Evolutionary conservation across 2,797 vertebrate species (phyloP), one percentile per base, ranked within the genome.

Genomic region (Argyrosomus regius): DNA sequence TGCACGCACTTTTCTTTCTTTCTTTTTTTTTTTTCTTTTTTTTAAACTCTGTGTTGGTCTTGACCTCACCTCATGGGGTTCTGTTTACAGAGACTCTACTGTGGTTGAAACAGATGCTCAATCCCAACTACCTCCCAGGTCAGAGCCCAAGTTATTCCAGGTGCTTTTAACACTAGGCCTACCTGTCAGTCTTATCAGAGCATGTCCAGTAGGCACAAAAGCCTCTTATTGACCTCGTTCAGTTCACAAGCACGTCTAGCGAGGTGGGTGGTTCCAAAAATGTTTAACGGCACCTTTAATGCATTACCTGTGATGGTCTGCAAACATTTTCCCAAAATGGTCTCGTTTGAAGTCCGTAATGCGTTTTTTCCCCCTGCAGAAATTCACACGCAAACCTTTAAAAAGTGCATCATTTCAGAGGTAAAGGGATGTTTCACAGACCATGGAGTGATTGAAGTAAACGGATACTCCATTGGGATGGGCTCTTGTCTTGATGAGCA

Each of bases 251-350:
- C 68, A 54, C 53, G 41, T 74, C 72, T 70, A 59, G 20, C 62
- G 0, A 86, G 78, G 73, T 87, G 81, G 85, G 89, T 80, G 81
- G 84, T 81, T 89, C 70, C 48, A 57, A 80, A 86, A 88, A 72
- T 66, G 65, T 87, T 89, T 82, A 78, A 78, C 78, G 41, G 73
- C 67, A 78, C 60, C 75, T 82, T 88, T 73, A 87, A 81, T 85
- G 83, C 77, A 84, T 83, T 81, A 71, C 84, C 84, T 87, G 84
- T 82, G 74, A 86, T 86, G 83, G 87, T 78, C 87, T 89, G 85
- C 83, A 91, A 92, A 90, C 87, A 84, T 89, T 89, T 89, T 80
- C 54, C 58, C 52, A 61, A 87, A 88, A 81, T 60, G 53, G 49
- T 53, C 52, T 67, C 7, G 62, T 91, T 91, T 90, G 70, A 91